Evolutionary conservation across 1,140 invertebrate genomes (phyloP).

Genomic region (Nephila pilipes): DNA sequence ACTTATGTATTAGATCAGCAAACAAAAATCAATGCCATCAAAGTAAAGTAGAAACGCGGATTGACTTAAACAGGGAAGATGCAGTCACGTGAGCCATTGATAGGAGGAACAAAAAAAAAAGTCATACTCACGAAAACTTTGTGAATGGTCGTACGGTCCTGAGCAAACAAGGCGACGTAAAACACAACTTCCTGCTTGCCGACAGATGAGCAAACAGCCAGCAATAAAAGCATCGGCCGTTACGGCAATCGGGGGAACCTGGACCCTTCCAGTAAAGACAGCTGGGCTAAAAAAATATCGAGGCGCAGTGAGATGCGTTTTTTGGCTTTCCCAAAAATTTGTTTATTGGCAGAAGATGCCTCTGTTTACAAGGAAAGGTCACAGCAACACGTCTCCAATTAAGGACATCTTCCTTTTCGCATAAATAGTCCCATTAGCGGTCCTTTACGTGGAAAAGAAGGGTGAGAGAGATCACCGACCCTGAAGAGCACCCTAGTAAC

Average conservation of each 20-base stretch:
- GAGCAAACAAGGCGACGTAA: neutral
- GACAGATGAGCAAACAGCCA: neutral
- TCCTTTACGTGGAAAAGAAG: neutral
- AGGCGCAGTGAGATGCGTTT: neutral
- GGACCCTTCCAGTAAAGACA: no score
- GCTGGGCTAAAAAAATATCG: no score
- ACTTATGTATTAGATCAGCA: neutral
- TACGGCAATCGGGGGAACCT: no score
- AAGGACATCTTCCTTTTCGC: neutral
- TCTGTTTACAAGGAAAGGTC: neutral
- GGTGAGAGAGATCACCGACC: neutral
- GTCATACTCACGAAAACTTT: neutral
- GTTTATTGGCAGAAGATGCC: neutral
- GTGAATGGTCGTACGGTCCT: neutral
- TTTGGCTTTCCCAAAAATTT: neutral
- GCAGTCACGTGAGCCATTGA: neutral
- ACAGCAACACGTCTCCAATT: neutral
- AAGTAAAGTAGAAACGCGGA: neutral
- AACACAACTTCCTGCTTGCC: constrained; percentile 5
- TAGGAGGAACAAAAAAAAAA: neutral
- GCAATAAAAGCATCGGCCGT: neutral
- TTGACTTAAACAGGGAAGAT: no score
- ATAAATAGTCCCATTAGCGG: neutral
- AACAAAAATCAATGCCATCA: neutral
- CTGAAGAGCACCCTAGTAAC: neutral